A percentile compares a stretch with the other conserved stretches of the same genome.
These are phyloP conservation scores for Myrmophylax atrothorax DNA, from an alignment of 2,113 vertebrate genomes.

Conservation along the genomic window DNA sequence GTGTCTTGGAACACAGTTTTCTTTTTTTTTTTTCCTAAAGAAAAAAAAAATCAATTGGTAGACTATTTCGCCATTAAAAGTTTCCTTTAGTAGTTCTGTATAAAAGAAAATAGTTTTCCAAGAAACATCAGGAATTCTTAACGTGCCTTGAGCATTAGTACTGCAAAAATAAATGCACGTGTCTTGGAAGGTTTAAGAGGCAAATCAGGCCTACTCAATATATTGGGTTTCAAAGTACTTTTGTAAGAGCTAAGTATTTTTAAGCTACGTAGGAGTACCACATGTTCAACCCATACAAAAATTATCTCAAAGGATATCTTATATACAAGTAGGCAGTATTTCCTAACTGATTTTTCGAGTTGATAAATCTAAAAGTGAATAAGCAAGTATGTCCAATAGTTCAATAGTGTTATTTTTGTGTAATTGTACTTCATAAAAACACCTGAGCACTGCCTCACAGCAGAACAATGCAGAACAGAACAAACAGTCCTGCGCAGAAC, in stretches of 20 bases:
- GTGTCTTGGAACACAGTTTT: background rate
- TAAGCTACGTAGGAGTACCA: conserved; percentile 4
- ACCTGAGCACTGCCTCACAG: background rate
- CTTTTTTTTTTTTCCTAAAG: background rate
- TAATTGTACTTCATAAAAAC: background rate
- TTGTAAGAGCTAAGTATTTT: conserved; percentile 1
- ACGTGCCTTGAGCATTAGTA: background rate
- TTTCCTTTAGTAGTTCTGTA: background rate
- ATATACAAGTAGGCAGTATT: background rate
- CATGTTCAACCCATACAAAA: background rate
- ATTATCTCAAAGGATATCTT: conserved; percentile 1
- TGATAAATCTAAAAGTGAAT: background rate
- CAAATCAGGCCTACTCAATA: background rate
- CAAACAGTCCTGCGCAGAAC: background rate
- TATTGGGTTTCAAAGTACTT: background rate
- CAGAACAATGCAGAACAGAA: background rate
- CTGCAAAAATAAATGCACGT: background rate
- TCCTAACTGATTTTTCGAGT: background rate
- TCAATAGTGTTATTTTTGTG: background rate
- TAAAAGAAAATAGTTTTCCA: background rate
- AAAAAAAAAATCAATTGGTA: background rate
- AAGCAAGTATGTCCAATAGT: background rate
- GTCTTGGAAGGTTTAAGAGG: background rate
- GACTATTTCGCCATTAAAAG: background rate
- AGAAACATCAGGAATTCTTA: background rate